Percentiles rank a stretch among this genome's conserved stretches.
Conservation (phyloP, 1,140 invertebrate genomes). For the Sitobion miscanthi region DNA sequence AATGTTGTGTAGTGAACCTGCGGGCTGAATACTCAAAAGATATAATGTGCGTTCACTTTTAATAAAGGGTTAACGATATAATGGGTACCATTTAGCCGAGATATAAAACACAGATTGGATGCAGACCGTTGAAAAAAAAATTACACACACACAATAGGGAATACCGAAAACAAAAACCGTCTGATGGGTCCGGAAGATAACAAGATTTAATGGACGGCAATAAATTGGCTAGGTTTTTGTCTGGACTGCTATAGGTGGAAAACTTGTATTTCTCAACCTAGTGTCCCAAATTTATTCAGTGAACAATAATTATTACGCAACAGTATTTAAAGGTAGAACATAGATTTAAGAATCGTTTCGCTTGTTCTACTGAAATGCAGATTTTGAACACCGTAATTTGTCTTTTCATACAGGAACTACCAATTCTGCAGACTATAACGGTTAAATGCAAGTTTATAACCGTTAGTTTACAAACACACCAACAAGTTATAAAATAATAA, state of each 20-base stretch:
- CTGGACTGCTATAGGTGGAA: constrained; percentile 5
- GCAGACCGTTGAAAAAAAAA: constrained; percentile 30
- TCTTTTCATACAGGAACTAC: not conserved
- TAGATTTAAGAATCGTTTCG: not conserved
- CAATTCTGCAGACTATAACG: not conserved
- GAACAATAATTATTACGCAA: not conserved
- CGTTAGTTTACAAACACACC: not conserved
- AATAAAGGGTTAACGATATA: constrained; percentile 54
- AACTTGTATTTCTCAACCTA: constrained; percentile 11
- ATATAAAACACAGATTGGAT: constrained; percentile 37
- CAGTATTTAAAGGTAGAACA: constrained; percentile 11
- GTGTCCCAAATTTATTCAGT: constrained; percentile 16
- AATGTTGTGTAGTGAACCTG: not conserved
- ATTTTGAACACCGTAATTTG: not conserved
- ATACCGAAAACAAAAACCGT: constrained; percentile 34
- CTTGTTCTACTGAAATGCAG: not conserved
- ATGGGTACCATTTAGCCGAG: constrained; percentile 22
- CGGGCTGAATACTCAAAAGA: constrained; percentile 38
- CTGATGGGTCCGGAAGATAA: constrained; percentile 41
- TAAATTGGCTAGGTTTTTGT: constrained; percentile 18
- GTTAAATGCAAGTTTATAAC: not conserved
- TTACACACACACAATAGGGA: not conserved
- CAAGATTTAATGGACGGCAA: constrained; percentile 33
- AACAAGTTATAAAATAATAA: not conserved
- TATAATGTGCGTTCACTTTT: constrained; percentile 33